phyloP scores from a whole-genome alignment of 2,113 vertebrate species.

The Ellobius talpinus region DNA sequence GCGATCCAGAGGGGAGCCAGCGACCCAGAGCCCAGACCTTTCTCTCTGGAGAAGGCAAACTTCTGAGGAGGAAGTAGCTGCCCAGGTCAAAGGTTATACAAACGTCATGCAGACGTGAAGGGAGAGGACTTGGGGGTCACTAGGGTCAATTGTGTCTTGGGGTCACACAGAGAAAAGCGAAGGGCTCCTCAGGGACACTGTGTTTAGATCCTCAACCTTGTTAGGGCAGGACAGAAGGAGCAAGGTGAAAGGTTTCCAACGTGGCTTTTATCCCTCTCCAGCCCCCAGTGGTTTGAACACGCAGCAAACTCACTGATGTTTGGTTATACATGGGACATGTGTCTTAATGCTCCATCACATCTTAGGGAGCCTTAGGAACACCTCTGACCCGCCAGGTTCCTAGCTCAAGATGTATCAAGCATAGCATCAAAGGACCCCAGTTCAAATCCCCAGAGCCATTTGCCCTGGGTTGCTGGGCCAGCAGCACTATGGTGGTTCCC shows the following conservation, averaged over 20 bases:
- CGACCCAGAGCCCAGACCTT: neutral
- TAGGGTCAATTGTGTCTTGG: neutral
- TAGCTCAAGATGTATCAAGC: neutral
- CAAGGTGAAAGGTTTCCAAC: neutral
- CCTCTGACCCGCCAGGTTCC: neutral
- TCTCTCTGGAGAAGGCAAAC: neutral
- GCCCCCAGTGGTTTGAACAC: neutral
- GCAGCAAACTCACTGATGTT: neutral
- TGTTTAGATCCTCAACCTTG: neutral
- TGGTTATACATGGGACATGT: neutral
- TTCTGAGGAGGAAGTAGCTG: neutral
- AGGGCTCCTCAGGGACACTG: neutral
- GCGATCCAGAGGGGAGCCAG: too few relatives aligned
- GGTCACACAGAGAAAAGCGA: neutral
- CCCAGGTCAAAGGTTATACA: neutral
- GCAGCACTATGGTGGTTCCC: neutral
- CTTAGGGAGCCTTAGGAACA: neutral
- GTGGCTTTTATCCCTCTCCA: neutral
- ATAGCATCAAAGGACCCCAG: neutral
- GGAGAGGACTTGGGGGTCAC: neutral
- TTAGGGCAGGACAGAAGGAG: neutral
- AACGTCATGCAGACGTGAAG: neutral
- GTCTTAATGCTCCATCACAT: neutral
- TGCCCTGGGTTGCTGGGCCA: too few relatives aligned
- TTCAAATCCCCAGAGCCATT: neutral